Conservation (phyloP, 2,888 invertebrate species). For the Pollenia labialis region DNA sequence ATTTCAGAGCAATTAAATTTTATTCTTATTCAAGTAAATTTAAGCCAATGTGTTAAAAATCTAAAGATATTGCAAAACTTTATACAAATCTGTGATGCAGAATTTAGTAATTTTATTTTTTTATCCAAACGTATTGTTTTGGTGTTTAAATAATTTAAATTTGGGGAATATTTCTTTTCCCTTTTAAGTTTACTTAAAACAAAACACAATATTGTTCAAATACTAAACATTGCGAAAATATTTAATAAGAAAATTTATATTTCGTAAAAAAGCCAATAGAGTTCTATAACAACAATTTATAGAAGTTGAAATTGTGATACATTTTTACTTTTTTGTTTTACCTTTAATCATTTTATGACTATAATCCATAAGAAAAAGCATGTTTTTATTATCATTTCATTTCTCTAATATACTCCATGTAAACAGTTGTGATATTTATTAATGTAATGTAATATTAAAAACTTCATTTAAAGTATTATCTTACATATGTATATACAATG, state of each 20-base stretch:
- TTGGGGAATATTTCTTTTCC: constrained; percentile 2
- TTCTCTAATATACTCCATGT: constrained; percentile 54
- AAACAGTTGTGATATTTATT: constrained; percentile 64
- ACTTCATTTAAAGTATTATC: constrained; percentile 27
- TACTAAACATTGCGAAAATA: constrained; percentile 6
- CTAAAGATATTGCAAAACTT: constrained; percentile 15
- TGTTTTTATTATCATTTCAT: constrained; percentile 64
- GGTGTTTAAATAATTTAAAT: constrained; percentile 33
- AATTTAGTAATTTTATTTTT: constrained; percentile 19
- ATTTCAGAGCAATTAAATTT: constrained; percentile 69
- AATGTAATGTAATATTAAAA: constrained; percentile 49
- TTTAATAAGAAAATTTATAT: constrained; percentile 39
- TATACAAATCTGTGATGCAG: constrained; percentile 58
- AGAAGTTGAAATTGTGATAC: constrained; percentile 55
- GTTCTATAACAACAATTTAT: constrained; percentile 11
- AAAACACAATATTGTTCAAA: constrained; percentile 25
- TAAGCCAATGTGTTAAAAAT: constrained; percentile 61
- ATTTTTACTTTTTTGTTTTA: constrained; percentile 38
- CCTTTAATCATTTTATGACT: constrained; percentile 36
- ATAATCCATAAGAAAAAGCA: constrained; percentile 61
- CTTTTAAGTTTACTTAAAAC: constrained; percentile 34
- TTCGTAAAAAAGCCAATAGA: constrained; percentile 20
- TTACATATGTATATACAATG: constrained; percentile 38
- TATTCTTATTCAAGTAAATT: constrained; percentile 48
- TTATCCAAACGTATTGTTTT: constrained; percentile 35